These are phyloP conservation scores for Chlamydotis undulata DNA, from an alignment of 2,113 vertebrate genomes.

Conservation along the genomic window DNA sequence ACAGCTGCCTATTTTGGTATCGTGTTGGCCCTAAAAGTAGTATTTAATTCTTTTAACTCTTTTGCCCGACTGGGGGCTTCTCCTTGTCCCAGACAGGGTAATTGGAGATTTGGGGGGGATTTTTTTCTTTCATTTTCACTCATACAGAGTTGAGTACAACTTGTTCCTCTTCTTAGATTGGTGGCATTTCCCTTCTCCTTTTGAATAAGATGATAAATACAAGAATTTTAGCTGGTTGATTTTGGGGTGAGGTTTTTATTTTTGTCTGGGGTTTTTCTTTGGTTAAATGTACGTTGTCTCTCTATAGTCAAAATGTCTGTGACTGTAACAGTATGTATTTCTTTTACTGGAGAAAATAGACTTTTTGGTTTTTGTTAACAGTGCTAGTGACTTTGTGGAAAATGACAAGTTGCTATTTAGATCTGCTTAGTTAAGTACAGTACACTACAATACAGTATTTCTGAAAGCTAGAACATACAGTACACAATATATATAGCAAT, in stretches of 20 bases:
- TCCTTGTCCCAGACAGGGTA: slow-evolving; percentile 35
- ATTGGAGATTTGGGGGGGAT: not conserved
- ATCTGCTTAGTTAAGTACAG: slow-evolving; percentile 80
- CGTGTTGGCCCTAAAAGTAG: slow-evolving; percentile 14
- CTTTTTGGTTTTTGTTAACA: slow-evolving; percentile 73
- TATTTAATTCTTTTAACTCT: slow-evolving; percentile 45
- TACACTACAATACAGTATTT: slow-evolving; percentile 84
- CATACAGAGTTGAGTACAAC: slow-evolving; percentile 50
- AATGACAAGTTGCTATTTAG: slow-evolving; percentile 80
- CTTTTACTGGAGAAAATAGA: slow-evolving; percentile 76
- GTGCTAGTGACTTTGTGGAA: slow-evolving; percentile 80
- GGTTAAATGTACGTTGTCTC: slow-evolving; percentile 76
- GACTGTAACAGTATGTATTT: slow-evolving; percentile 77
- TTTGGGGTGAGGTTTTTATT: slow-evolving; percentile 41
- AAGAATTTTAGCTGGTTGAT: slow-evolving; percentile 47
- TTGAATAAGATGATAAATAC: slow-evolving; percentile 65
- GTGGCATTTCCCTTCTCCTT: slow-evolving; percentile 40
- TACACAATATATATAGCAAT: slow-evolving; percentile 79
- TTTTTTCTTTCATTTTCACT: slow-evolving; percentile 42
- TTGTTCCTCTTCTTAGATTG: slow-evolving; percentile 60
- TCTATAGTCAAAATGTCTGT: slow-evolving; percentile 78
- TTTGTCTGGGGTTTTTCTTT: slow-evolving; percentile 55
- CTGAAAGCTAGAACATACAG: slow-evolving; percentile 79
- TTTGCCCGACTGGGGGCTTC: not conserved
- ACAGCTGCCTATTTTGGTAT: slow-evolving; percentile 12